Evolutionary conservation across 2,797 vertebrate species (phyloP), one percentile per base, ranked within the genome.

Genomic region (Enteromius viviparus): DNA sequence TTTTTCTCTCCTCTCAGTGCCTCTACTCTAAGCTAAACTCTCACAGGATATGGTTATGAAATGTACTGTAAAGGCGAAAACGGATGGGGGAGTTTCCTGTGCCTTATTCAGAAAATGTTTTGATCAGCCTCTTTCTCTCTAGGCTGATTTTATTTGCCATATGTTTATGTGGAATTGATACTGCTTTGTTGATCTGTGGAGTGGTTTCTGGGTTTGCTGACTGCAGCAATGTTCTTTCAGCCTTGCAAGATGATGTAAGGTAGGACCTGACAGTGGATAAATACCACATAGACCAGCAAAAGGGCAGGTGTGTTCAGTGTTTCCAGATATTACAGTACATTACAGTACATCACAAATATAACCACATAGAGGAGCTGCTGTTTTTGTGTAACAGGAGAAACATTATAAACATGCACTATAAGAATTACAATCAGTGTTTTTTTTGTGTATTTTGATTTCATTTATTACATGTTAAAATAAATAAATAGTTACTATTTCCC

Each of bases 301-400:
- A 86, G 79, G 47, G 76, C 82, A 82, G 76, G 32, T 77, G 49
- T 65, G 70, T 82, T 82, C 71, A 82, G 79, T 87, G 84, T 62
- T 68, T 40, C 14, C 29, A 51, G 69, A 34, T 64, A 37, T 74
- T 49, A 49, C 42, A 49, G 42, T 23, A 32, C 66, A 34, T 74
- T 34, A 49, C 42, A 49, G 42, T 23, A 32, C 66, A 60, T 53
- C 40, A 80, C 40, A 58, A 62, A 62, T 23, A 14, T 34, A 60
- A 7, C 49, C 45, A 65, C 42, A 78, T 55, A 78, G 11, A 34
- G 75, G 80, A 82, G 78, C 72, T n/a, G 1, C 21, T 75, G 47
- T 76, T 75, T 64, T 72, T 47, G 71, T 40, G n/a, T 80, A 70
- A 49, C 55, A 72, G 23, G 64, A 37, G 47, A 60, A 75, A 15